Evolutionary conservation across 64 coral and sea anemone species (phyloP), one percentile per base, ranked within the genome.

Genomic region (Orbicella faveolata): DNA sequence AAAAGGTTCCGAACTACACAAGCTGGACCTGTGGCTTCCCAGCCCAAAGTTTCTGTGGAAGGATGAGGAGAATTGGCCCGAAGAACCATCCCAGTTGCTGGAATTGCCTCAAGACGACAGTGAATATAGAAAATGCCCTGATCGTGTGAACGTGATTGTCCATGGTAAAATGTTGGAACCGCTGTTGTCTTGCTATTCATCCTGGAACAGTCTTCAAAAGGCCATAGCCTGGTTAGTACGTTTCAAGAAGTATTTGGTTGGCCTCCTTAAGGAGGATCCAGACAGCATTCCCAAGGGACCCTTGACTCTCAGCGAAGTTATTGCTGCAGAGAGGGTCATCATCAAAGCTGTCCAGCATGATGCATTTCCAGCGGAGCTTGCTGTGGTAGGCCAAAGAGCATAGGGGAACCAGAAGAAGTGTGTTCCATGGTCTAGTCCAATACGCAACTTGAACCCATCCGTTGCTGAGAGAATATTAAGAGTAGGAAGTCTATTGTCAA

Each of bases 401-500:
- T 21, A 23, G 2, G 57, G 63, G 13, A 62, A 36, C 17, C n/a
- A 84, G 34, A 68, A 1, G 17, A 20, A 36, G 20, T 84, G 61
- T 36, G 8, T 76, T 44, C 75, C 75, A 76, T 36, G 36, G 25
- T 12, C 1, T 2, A 89, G 87, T 79, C 64, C 87, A 6, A 17
- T 79, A 35, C 16, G 65, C 51, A 73, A 89, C 1, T 65, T 89
- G 61, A 74, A 89, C 61, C 92, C 92, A 34, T 89, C 89, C 52
- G 23, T 82, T 9, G 25, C 51, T 12, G 63, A 92, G 8, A 85
- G 91, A 52, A 88, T 84, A 36, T 48, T 63, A 51, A n/a, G 35
- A 25, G 90, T 92, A 57, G 90, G 90, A 34, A 83, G 90, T 79
- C 81, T 75, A 53, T 52, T 1, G 79, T 84, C 1, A 83, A 83